phyloP scores from a whole-genome alignment of 2,888 invertebrate genomes.

The Leucania comma region DNA sequence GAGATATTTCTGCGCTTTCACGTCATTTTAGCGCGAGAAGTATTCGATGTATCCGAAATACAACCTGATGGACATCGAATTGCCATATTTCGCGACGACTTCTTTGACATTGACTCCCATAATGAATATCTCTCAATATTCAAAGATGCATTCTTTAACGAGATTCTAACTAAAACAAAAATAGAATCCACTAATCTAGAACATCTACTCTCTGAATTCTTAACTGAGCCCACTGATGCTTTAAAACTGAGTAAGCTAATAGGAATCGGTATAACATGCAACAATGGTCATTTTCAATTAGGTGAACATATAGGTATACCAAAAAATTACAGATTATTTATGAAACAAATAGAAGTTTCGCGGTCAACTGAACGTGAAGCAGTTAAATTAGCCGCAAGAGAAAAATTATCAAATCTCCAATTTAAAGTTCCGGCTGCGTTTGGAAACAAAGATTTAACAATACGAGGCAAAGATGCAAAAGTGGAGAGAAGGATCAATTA shows the following conservation, averaged over 20 bases:
- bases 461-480: slow-evolving; percentile 29
- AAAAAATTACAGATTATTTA: neutral
- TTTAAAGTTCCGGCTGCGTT: slow-evolving; percentile 50
- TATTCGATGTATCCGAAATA: slow-evolving; percentile 34
- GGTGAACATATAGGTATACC: neutral
- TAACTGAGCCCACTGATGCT: neutral
- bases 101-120: slow-evolving; percentile 29
- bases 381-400: neutral
- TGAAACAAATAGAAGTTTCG: neutral
- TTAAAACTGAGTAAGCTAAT: neutral
- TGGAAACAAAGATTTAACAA: slow-evolving; percentile 53
- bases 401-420: slow-evolving; percentile 7
- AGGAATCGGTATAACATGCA: neutral
- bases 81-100: slow-evolving; percentile 9
- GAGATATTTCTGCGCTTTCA: slow-evolving; percentile 42
- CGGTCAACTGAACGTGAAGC: neutral
- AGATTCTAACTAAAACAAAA: neutral
- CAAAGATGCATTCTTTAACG: slow-evolving; percentile 14
- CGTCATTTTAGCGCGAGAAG: slow-evolving; percentile 34
- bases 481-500: neutral
- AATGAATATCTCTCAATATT: slow-evolving; percentile 30
- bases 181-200: neutral
- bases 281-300: neutral
- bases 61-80: neutral
- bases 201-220: neutral